Conservation (phyloP, 53 echinoderm and acorn worm species). For the Arbacia lixula region DNA sequence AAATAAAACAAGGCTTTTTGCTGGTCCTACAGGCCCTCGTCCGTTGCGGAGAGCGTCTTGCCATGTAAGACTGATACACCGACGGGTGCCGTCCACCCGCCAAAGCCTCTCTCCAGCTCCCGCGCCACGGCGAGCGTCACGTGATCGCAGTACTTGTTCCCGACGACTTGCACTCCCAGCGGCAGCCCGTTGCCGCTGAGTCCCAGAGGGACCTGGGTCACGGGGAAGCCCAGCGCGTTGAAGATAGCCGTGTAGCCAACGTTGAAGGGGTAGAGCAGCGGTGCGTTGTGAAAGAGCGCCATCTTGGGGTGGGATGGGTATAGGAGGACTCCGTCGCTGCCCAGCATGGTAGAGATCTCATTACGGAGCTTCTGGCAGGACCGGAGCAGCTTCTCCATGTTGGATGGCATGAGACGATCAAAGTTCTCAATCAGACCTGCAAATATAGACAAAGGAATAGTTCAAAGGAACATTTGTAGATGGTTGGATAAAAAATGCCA, state of each 20-base stretch:
- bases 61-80: constrained; percentile 59
- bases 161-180: constrained; percentile 88
- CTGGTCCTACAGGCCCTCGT: too few species aligned
- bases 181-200: constrained; percentile 87
- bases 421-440: constrained; percentile 40
- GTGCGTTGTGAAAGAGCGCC: constrained; percentile 96
- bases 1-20: too few species aligned
- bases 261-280: constrained; percentile 85
- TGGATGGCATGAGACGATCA: constrained; percentile 33
- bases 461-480: too few species aligned
- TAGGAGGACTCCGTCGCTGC: constrained; percentile 85
- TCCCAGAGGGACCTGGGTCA: constrained; percentile 94
- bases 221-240: constrained; percentile 88
- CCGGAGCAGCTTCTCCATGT: constrained; percentile 62
- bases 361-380: constrained; percentile 78
- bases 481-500: too few species aligned
- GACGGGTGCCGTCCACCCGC: constrained; percentile 89
- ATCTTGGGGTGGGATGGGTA: constrained; percentile 96
- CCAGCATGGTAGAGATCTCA: constrained; percentile 79
- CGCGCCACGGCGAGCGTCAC: constrained; percentile 89
- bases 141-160: constrained; percentile 84
- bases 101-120: constrained; percentile 88
- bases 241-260: constrained; percentile 88
- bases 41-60: too few species aligned
- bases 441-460: too few species aligned